Conservation (phyloP, 2,888 invertebrate species). For the Xestia sexstrigata region DNA sequence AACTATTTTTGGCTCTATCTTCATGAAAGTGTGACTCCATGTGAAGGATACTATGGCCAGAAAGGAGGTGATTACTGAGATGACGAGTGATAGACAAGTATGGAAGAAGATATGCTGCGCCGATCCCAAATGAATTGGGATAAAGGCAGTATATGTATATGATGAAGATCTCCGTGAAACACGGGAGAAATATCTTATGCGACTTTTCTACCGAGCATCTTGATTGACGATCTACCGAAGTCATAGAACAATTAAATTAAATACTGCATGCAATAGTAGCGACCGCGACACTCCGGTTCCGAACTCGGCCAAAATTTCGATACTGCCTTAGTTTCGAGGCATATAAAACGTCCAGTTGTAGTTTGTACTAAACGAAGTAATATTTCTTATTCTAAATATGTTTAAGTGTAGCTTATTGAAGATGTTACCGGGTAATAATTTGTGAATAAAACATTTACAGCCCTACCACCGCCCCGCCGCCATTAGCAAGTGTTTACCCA, state of each 20-base stretch:
- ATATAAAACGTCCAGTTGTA: not conserved
- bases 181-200: not conserved
- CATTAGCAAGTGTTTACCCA: not conserved
- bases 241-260: not conserved
- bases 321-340: not conserved
- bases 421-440: not conserved
- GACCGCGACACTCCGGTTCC: no score
- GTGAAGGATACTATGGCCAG: not conserved
- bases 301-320: no score
- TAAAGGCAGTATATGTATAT: not conserved
- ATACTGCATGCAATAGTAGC: not conserved
- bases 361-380: no score
- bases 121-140: no score
- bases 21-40: conserved; percentile 1
- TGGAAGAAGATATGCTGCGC: not conserved
- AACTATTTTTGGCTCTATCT: not conserved
- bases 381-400: not conserved
- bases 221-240: not conserved
- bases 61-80: not conserved
- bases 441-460: not conserved
- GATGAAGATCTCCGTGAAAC: not conserved
- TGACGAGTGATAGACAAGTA: not conserved
- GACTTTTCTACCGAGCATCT: not conserved
- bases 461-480: no score
- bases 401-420: not conserved